These are phyloP conservation scores for Pterocles orientalis DNA, from an alignment of 2,113 vertebrate species.

Conservation along the genomic window DNA sequence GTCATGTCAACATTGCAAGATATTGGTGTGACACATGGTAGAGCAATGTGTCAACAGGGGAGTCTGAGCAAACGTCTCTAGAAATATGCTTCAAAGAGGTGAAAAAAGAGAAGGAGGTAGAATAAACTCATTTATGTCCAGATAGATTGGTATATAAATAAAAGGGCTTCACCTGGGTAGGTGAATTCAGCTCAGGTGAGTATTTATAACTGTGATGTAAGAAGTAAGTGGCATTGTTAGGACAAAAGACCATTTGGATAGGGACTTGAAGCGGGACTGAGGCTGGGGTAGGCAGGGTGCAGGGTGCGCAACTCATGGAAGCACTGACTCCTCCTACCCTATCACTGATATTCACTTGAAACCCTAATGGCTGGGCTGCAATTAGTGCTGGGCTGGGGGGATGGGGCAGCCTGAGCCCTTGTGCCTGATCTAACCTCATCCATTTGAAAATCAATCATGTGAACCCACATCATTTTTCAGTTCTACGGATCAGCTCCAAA, in stretches of 20 bases:
- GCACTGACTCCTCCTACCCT: background rate
- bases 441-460: background rate
- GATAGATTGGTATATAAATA: background rate
- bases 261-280: background rate
- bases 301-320: background rate
- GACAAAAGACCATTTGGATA: background rate
- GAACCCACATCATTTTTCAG: background rate
- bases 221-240: accelerated
- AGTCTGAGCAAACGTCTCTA: background rate
- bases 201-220: background rate
- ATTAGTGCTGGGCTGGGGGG: background rate
- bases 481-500: background rate
- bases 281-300: background rate
- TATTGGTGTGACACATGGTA: slow-evolving; percentile 2
- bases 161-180: background rate
- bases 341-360: background rate
- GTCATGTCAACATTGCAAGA: background rate
- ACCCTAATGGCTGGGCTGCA: background rate
- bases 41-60: background rate
- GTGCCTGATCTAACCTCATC: background rate
- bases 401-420: background rate
- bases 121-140: background rate
- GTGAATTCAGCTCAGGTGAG: background rate
- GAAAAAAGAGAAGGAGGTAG: background rate
- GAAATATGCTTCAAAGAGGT: background rate